Base-by-base conservation (phyloP, 2,113 vertebrate genomes). In the Zingel zingel region DNA sequence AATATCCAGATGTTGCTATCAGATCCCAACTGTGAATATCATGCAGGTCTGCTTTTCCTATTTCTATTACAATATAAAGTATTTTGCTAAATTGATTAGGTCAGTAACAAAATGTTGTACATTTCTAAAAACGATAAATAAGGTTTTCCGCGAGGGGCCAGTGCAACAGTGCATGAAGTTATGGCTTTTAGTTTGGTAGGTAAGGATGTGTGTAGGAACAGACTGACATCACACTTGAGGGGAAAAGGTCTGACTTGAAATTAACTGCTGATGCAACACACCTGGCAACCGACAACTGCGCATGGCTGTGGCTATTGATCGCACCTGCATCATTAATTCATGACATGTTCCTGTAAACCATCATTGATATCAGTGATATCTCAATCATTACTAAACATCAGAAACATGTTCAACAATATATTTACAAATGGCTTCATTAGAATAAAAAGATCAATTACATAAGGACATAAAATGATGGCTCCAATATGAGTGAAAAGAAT, bases 1-100 rank as follows among this genome's bases (percentile, higher is more conserved):
- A 50, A 39, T 2, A 23, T 45, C 50, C 62, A 76, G 48, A 76
- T 65, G 72, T 63, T 36, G 23, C 45, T 21, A 64, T 75, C 50
- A 45, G 33, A 36, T 45, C 33, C 50, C 16, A 65, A 25, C 16
- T 57, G n/a, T 54, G 48, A 12, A 74, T 27, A 36, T 64, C n/a
- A 23, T 25, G 30, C 47, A 25, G 5, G 39, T 15, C 4, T 61
- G 11, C 30, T 61, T 33, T 57, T 25, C 14, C 9, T 21, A 43
- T 47, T 47, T 50, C 4, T 14, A 25, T 3, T 13, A 30, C 30
- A 30, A 59, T 48, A 8, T 10, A 1, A 59, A 12, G 1, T 30
- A 9, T 16, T 30, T 36, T 30, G 23, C 39, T 21, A 14, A 30
- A 30, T 21, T 51, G 25, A 21, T 68, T 14, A 19, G 47, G 16